phyloP scores from a whole-genome alignment of 2,113 vertebrate species.

The Xenopus borealis region DNA sequence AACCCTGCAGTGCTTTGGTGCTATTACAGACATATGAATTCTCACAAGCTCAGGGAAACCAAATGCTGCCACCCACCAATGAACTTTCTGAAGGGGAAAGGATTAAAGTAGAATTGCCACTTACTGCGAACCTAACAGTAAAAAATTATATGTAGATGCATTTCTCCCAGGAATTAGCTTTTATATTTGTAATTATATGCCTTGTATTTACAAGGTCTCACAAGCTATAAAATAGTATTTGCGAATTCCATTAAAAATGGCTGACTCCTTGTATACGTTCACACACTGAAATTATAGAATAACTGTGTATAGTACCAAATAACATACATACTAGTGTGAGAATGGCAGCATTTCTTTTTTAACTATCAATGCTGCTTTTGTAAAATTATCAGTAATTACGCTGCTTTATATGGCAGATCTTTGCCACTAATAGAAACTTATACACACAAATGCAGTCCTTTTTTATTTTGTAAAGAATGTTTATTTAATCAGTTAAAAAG shows the following conservation, averaged over 20 bases:
- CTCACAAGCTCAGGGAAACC: slow-evolving; percentile 44
- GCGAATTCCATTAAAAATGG: slow-evolving; percentile 7
- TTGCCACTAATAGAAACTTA: slow-evolving; percentile 9
- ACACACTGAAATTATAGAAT: neutral
- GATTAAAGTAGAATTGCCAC: slow-evolving; percentile 41
- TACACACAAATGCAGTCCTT: neutral
- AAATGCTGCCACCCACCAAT: slow-evolving; percentile 45
- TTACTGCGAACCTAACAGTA: slow-evolving; percentile 40
- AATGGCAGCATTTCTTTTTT: too few species aligned
- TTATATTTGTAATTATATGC: slow-evolving; percentile 36
- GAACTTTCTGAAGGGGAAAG: slow-evolving; percentile 43
- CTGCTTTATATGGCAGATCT: slow-evolving; percentile 11
- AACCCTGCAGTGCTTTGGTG: slow-evolving; percentile 43
- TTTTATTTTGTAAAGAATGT: slow-evolving; percentile 35
- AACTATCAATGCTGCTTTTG: slow-evolving; percentile 22
- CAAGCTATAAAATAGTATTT: slow-evolving; percentile 5
- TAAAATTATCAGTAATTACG: slow-evolving; percentile 38
- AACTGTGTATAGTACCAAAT: too few species aligned
- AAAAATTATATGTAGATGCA: slow-evolving; percentile 40
- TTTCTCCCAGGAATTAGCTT: slow-evolving; percentile 23
- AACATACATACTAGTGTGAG: too few species aligned
- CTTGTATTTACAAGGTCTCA: slow-evolving; percentile 28
- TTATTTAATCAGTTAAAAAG: slow-evolving; percentile 40
- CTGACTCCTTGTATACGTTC: neutral
- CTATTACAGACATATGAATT: slow-evolving; percentile 46